Evolutionary conservation across 2,113 vertebrate genomes (phyloP), one percentile per base, ranked within the genome.

Genomic region (Hyaena hyaena): DNA sequence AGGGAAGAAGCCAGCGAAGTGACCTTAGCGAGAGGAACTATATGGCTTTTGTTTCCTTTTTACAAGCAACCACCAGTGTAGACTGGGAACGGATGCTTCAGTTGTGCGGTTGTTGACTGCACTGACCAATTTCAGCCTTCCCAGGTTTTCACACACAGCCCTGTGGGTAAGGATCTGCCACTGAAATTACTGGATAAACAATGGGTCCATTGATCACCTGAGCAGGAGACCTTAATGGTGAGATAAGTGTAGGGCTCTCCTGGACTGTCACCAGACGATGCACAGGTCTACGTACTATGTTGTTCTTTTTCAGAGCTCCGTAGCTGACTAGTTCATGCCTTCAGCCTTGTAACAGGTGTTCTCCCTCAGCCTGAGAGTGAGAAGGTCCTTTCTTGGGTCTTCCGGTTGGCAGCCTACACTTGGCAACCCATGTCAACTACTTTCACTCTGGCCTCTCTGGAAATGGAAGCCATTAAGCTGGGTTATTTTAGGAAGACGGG

Each of bases 161-260:
- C 2, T 53, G 66, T 11, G 10, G 28, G 23, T 11, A 16, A 79
- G 45, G 39, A 53, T 24, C 43, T 39, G 82, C 31, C 2, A 1
- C 16, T 39, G 45, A 74, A 88, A 73, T 6, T 33, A 7, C 16
- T 53, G 17, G 26, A 8, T 82, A 14, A 66, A 82, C 66, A 90
- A 55, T 11, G 61, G 35, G 8, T 69, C 53, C 50, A 4, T 88
- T 2, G 1, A 53, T 24, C 33, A n/a, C 2, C 4, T 4, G 19
- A 21, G 50, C 1, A 8, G 69, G 65, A 5, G 1, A 24, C n/a
- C 12, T 7, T 7, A 7, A 0, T 11, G 45, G 10, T 2, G 31
- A 1, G 0, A 15, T 4, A 5, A 12, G 15, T 7, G 7, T 0
- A 5, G 50, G 16, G 9, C 31, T 45, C 23, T 16, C 0, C 0